Percentiles rank a stretch among this genome's conserved stretches.
Conservation (phyloP, 64 coral and sea anemone genomes). For the Porites australiensis region DNA sequence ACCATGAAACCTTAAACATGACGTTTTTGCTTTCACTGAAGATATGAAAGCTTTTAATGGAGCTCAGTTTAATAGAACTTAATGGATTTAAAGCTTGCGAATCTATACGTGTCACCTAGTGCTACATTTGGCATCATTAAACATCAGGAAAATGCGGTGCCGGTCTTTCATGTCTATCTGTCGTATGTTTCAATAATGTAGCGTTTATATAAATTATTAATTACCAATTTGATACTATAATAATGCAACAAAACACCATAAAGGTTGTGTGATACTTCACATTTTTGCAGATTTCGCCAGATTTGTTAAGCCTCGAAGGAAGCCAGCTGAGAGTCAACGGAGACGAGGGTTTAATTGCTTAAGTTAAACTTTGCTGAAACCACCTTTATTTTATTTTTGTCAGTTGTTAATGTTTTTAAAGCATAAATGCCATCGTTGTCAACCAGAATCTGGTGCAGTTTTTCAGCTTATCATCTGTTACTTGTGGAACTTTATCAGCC, state of each 20-base stretch:
- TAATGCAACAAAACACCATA: background rate
- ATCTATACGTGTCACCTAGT: background rate
- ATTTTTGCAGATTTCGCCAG: background rate
- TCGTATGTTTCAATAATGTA: background rate
- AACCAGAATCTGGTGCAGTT: background rate
- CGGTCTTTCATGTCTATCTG: background rate
- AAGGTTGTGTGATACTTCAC: background rate
- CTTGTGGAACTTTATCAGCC: background rate
- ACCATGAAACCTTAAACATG: slow-evolving; percentile 19
- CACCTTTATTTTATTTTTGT: slow-evolving; percentile 12
- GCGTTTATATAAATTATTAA: slow-evolving; percentile 2
- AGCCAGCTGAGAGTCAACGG: slow-evolving; percentile 24
- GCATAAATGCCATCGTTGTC: background rate
- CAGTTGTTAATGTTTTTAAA: slow-evolving; percentile 2
- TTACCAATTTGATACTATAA: slow-evolving; percentile 30
- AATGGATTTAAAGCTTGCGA: background rate
- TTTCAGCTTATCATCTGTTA: slow-evolving; percentile 15
- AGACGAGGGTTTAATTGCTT: background rate
- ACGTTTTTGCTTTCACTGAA: slow-evolving; percentile 1
- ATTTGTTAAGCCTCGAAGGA: slow-evolving; percentile 9
- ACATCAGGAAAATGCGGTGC: background rate
- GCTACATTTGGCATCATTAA: slow-evolving; percentile 4
- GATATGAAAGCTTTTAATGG: background rate
- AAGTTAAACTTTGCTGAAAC: background rate
- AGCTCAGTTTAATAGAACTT: background rate